Base-by-base conservation (phyloP, 2,888 invertebrate genomes). In the Agrotis segetum region DNA sequence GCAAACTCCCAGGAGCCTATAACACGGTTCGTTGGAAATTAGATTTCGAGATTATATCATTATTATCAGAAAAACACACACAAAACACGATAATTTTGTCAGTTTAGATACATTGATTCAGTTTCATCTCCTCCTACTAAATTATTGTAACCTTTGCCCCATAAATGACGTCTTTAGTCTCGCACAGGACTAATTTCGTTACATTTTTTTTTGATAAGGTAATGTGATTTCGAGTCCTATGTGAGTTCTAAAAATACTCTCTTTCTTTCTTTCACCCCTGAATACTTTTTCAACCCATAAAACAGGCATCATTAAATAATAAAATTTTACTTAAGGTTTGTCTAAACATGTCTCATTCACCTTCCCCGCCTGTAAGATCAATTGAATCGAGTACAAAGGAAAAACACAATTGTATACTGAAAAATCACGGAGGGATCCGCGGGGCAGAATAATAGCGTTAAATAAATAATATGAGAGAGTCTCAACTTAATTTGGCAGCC, bases 381-480 rank as follows among this genome's bases (percentile, higher is more conserved):
- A 84, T 81, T 72, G 74, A 75, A 83, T 84, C 65, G 29, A 21
- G 19, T 47, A 85, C 83, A 85, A 84, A 83, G 64, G 65, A 67
- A 70, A 74, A 81, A 83, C 85, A 81, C 81, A 82, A 87, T 82
- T 79, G 80, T 81, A 67, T 81, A 74, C 84, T 83, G 82, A 86
- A 81, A 82, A 86, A 80, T 84, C 84, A 81, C 81, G 86, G 65
- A 80, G 69, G 75, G 79, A 79, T 83, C 78, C 82, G 71, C 74
- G 70, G 80, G 65, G 67, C 74, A 71, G 82, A 85, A 84, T 85
- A 85, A 88, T 85, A 81, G 85, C 86, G 84, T 84, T 88, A 88
- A 87, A 88, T 89, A 88, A 88, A 87, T 88, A 88, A 87, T 86
- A 85, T 75, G 79, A 80, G 79, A 85, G 70, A 83, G 82, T 86